Conservation (phyloP, 2,888 invertebrate genomes). For the Ceramica pisi region DNA sequence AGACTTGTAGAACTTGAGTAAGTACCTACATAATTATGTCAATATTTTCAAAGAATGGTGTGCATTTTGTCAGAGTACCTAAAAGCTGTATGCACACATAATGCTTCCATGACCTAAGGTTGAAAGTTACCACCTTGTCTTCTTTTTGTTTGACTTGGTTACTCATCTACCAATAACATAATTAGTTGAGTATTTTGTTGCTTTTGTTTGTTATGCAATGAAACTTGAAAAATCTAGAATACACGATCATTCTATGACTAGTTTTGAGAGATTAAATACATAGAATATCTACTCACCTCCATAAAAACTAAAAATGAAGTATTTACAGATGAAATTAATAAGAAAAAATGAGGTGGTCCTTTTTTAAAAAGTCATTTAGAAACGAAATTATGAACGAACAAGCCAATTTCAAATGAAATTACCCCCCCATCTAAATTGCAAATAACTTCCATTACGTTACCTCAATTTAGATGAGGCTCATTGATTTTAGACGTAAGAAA, state of each 20-base stretch:
- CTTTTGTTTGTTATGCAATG: background rate
- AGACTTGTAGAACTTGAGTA: background rate
- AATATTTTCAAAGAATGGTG: background rate
- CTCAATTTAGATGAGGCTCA: too few species aligned
- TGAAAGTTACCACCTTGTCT: background rate
- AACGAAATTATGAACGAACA: background rate
- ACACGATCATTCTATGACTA: background rate
- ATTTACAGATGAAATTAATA: background rate
- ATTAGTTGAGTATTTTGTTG: too few species aligned
- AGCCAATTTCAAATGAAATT: conserved; percentile 2
- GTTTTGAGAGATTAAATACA: background rate
- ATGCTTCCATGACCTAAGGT: background rate
- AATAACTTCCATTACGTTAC: background rate
- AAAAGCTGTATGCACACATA: background rate
- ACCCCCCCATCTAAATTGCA: background rate
- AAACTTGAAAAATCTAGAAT: background rate
- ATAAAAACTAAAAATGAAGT: background rate
- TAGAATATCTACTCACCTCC: background rate
- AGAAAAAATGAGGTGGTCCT: background rate
- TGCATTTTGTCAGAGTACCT: background rate
- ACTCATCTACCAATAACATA: too few species aligned
- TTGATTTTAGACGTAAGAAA: background rate
- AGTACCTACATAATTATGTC: background rate
- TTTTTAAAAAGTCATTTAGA: background rate
- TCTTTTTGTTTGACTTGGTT: background rate